These are phyloP conservation scores for Ochotona curzoniae DNA, from an alignment of 2,113 vertebrate species.

Conservation along the genomic window DNA sequence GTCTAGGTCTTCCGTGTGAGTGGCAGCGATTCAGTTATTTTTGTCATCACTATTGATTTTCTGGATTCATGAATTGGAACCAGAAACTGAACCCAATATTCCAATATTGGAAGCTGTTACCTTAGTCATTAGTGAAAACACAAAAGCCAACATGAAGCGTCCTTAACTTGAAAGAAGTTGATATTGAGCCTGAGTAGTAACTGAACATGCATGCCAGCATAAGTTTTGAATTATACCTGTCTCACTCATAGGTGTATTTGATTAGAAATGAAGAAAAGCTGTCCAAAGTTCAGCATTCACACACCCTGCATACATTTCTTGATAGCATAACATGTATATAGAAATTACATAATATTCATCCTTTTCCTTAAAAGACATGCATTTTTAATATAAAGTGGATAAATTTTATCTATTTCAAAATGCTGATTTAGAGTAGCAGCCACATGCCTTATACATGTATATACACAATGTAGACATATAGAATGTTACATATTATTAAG, in stretches of 20 bases:
- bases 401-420: too few relatives aligned
- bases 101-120: too few relatives aligned
- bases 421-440: too few relatives aligned
- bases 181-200: not conserved
- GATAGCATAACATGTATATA: not conserved
- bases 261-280: not conserved
- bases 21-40: too few relatives aligned
- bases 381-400: too few relatives aligned
- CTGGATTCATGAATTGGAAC: too few relatives aligned
- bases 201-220: not conserved
- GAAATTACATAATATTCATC: not conserved
- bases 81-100: too few relatives aligned
- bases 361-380: not conserved
- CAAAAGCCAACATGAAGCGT: not conserved
- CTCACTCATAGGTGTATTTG: not conserved
- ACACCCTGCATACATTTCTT: not conserved
- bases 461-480: not conserved
- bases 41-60: too few relatives aligned
- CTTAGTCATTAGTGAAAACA: too few relatives aligned
- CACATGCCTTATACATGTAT: not conserved
- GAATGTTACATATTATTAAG: not conserved
- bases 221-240: not conserved
- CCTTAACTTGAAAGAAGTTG: not conserved
- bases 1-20: too few relatives aligned
- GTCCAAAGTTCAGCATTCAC: accelerated